phyloP scores from a whole-genome alignment of 2,797 vertebrate species.

The Rhinella marina region DNA sequence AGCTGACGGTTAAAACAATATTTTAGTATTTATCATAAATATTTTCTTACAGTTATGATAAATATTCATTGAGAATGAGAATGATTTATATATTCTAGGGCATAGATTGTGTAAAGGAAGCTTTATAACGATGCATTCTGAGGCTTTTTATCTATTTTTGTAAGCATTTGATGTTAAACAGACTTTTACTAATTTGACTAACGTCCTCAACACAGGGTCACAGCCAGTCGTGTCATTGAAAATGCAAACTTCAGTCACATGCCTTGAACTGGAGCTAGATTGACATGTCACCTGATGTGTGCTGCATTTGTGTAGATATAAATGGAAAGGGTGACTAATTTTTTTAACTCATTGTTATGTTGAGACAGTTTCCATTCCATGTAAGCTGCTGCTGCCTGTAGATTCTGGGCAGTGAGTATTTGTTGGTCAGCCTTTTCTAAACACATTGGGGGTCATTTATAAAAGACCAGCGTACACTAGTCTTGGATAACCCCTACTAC shows the following conservation, averaged over 20 bases:
- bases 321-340: conserved; percentile 43
- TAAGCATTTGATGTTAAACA: not conserved
- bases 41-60: not conserved
- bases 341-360: conserved; percentile 43
- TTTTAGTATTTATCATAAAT: not conserved
- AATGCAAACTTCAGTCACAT: conserved; percentile 42
- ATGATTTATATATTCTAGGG: not conserved
- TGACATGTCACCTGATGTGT: conserved; percentile 36
- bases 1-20: not conserved
- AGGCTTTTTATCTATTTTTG: not conserved
- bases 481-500: no score
- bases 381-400: conserved; percentile 9
- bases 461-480: no score
- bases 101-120: not conserved
- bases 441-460: not conserved
- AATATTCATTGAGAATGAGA: not conserved
- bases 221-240: conserved; percentile 48
- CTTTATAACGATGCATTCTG: not conserved
- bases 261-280: conserved; percentile 14
- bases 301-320: conserved; percentile 21
- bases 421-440: not conserved
- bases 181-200: not conserved
- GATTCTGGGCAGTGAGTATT: not conserved
- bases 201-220: not conserved
- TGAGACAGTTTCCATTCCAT: conserved; percentile 43